Conservation (phyloP, 2,797 vertebrate species). For the Chrysocyon brachyurus region DNA sequence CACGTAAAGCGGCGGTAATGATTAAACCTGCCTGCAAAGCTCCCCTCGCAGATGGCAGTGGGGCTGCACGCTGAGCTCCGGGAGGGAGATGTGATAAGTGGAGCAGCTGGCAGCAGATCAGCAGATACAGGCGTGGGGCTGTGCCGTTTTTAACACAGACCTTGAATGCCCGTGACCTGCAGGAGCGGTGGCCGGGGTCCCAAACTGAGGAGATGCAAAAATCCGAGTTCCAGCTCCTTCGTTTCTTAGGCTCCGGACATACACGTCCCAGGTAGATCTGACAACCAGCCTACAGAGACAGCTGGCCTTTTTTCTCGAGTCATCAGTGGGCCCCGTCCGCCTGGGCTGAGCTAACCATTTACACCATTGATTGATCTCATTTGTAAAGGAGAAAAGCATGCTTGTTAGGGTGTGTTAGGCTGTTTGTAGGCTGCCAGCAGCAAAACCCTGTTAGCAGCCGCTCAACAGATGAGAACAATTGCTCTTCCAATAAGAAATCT, state of each 20-base stretch:
- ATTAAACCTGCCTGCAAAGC: conserved; percentile 1
- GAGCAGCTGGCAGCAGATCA: conserved; percentile 65
- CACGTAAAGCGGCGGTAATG: conserved; percentile 14
- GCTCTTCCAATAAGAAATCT: not conserved
- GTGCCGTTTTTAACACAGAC: conserved; percentile 49
- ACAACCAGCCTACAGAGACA: not conserved
- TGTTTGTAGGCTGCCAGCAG: not conserved
- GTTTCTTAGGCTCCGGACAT: not conserved
- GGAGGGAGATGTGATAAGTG: conserved; percentile 64
- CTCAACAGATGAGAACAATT: not conserved
- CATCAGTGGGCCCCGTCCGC: not conserved
- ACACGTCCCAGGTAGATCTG: accelerated
- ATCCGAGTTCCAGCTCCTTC: not conserved
- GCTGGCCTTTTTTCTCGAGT: too few species aligned
- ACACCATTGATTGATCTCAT: too few species aligned
- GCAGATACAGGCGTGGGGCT: conserved; percentile 27
- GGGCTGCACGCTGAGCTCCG: conserved; percentile 53
- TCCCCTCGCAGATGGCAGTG: conserved; percentile 72
- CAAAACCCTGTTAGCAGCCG: not conserved
- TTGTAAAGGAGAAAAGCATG: not conserved
- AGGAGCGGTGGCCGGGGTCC: not conserved
- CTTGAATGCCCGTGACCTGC: not conserved
- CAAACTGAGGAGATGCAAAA: not conserved
- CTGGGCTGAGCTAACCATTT: not conserved
- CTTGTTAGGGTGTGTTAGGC: not conserved